phyloP scores from a whole-genome alignment of 2,797 vertebrate species.

The Sebastes goodei region DNA sequence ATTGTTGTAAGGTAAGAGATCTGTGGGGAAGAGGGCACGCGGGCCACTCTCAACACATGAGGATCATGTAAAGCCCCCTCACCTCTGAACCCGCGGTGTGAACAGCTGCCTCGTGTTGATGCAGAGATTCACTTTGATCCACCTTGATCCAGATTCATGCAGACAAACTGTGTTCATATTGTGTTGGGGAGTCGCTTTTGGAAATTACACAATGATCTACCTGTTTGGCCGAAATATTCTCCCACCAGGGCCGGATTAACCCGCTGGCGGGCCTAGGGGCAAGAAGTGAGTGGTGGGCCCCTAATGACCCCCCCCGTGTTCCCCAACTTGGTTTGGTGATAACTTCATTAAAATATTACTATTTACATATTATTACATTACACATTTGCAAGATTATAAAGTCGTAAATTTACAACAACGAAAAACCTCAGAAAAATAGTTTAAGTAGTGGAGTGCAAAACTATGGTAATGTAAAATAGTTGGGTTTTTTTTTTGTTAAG shows the following conservation, averaged over 20 bases:
- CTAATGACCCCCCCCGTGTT: background rate
- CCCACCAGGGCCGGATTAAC: slow-evolving; percentile 8
- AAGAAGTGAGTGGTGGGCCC: background rate
- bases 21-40: slow-evolving; percentile 58
- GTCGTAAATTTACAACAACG: no score
- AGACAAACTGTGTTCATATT: slow-evolving; percentile 32
- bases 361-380: no score
- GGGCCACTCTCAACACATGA: slow-evolving; percentile 73
- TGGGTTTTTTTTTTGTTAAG: no score
- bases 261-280: background rate
- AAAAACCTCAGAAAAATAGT: no score
- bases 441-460: no score
- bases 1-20: slow-evolving; percentile 79
- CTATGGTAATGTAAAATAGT: no score
- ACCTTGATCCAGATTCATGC: slow-evolving; percentile 68
- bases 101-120: slow-evolving; percentile 80
- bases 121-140: slow-evolving; percentile 75
- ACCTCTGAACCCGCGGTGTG: slow-evolving; percentile 75
- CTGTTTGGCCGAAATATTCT: slow-evolving; percentile 35
- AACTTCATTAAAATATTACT: background rate
- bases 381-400: no score
- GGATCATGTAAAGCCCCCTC: slow-evolving; percentile 77
- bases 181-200: slow-evolving; percentile 23
- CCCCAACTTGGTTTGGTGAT: background rate
- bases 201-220: slow-evolving; percentile 26